Evolutionary conservation across 2,113 vertebrate genomes (phyloP).

Genomic region (Sylvia atricapilla): DNA sequence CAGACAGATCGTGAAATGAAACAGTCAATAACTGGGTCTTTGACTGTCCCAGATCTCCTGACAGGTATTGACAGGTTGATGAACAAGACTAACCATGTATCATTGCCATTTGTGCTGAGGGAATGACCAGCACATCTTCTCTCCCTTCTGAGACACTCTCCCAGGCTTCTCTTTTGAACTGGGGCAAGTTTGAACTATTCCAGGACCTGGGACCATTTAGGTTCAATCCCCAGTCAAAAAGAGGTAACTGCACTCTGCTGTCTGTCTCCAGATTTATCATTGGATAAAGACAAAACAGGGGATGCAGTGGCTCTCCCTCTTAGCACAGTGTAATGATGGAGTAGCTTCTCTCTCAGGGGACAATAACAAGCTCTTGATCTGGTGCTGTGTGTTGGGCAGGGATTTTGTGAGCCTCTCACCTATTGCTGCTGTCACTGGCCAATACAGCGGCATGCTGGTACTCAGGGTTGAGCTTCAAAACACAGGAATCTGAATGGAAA

Average conservation of each 20-base stretch:
- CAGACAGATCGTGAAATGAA: neutral
- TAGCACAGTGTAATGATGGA: neutral
- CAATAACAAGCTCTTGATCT: neutral
- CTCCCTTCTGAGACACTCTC: neutral
- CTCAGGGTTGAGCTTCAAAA: neutral
- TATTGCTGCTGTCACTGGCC: neutral
- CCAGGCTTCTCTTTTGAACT: neutral
- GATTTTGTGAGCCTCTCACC: neutral
- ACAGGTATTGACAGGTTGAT: neutral
- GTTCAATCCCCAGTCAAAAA: neutral
- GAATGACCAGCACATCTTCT: neutral
- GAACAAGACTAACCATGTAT: neutral
- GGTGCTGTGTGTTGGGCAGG: neutral
- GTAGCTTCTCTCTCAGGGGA: neutral
- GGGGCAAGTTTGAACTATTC: neutral
- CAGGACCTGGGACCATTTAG: neutral
- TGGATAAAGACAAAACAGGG: neutral
- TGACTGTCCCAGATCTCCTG: neutral
- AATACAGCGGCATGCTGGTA: neutral
- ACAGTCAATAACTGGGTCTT: neutral
- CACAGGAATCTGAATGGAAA: neutral
- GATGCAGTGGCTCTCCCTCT: neutral
- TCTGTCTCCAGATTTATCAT: neutral
- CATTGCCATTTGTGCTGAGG: neutral
- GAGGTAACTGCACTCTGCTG: neutral